Base-by-base conservation (phyloP, 2,888 invertebrate species). In the Boloria euphrosyne region DNA sequence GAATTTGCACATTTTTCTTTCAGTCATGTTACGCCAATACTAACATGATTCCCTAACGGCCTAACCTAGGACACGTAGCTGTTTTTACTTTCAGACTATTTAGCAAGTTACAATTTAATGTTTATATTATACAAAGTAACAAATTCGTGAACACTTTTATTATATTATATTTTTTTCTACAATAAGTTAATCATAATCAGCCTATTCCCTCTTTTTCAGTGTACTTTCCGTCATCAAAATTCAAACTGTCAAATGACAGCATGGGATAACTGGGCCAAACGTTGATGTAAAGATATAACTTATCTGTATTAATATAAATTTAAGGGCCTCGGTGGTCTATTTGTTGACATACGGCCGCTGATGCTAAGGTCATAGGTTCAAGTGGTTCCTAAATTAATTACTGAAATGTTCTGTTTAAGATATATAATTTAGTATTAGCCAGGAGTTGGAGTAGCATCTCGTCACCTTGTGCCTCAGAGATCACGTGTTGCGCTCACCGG, bases 1-100 rank as follows among this genome's bases (percentile, higher is more conserved):
- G 84, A 91, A 92, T 80, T 91, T 92, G 88, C 92, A 92, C 92
- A 92, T 92, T 91, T 91, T 92, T 78, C 91, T 89, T 87, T 92
- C 92, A 86, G 89, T 92, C 92, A 92, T 92, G 89, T 86, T 91
- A 92, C 84, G 88, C 84, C 83, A 89, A 86, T 80, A 87, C 82
- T 90, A 90, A 87, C 91, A 91, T 92, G 91, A 90, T 92, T 90
- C 83, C 83, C 83, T 83, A 86, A 90, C 89, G 89, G 88, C 88
- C 90, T 92, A 90, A 90, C 90, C 91, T 92, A 90, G 83, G 88
- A 90, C 89, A 91, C 89, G 89, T 89, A 89, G 87, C 86, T 85
- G 77, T 83, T 77, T 81, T 80, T 77, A 77, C 74, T 81, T 79
- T 78, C 78, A 81, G 78, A 79, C 79, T 81, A 75, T 84, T 79